Evolutionary conservation across 2,113 vertebrate genomes (phyloP).

Genomic region (Syngnathoides biaculeatus): DNA sequence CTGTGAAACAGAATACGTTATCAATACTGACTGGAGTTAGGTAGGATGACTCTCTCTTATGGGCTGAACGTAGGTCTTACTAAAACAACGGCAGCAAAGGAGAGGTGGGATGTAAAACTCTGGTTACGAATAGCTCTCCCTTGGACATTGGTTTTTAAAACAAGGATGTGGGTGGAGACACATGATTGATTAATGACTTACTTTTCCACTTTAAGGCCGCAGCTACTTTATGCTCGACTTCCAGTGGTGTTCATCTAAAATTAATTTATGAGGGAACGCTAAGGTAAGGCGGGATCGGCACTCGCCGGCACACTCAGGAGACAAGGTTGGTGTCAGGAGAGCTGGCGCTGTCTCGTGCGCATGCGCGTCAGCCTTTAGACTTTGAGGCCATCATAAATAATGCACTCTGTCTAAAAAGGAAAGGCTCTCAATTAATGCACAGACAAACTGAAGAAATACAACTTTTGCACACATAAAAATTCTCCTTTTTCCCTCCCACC

Average conservation of each 20-base stretch:
- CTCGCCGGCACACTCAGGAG: constrained; percentile 53
- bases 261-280: constrained; percentile 66
- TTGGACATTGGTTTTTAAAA: constrained; percentile 67
- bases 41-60: constrained; percentile 58
- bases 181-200: constrained; percentile 75
- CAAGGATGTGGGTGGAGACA: constrained; percentile 37
- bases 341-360: constrained; percentile 32
- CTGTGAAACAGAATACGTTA: constrained; percentile 60
- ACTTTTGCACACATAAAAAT: constrained; percentile 26
- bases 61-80: constrained; percentile 35
- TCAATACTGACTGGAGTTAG: constrained; percentile 51
- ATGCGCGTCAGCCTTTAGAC: constrained; percentile 29
- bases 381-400: constrained; percentile 69
- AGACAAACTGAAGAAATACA: constrained; percentile 54
- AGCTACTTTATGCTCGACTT: constrained; percentile 40
- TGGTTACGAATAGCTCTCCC: constrained; percentile 51
- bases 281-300: constrained; percentile 63
- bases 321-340: constrained; percentile 58
- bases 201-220: constrained; percentile 67
- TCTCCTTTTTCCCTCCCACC: constrained; percentile 40
- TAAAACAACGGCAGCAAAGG: constrained; percentile 16
- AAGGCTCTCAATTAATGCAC: constrained; percentile 62
- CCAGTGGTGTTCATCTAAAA: constrained; percentile 59
- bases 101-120: constrained; percentile 44
- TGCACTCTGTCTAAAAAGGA: constrained; percentile 60